Evolutionary conservation across 2,888 invertebrate species (phyloP).

Genomic region (Parnassius glacialis): DNA sequence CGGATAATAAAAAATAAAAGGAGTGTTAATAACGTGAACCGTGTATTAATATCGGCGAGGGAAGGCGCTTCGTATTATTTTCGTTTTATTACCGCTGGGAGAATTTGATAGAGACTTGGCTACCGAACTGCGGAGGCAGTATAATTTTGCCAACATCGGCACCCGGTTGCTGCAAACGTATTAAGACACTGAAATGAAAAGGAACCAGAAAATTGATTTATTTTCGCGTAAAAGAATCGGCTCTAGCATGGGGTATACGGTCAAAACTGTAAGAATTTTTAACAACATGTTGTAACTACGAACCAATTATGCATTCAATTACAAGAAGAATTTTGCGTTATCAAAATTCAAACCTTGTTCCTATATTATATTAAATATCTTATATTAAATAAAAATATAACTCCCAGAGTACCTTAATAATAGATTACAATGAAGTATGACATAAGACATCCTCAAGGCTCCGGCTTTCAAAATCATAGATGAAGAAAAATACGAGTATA

Average conservation of each 20-base stretch:
- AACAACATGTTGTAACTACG: too few relatives aligned
- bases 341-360: too few relatives aligned
- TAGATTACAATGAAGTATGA: too few relatives aligned
- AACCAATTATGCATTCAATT: too few relatives aligned
- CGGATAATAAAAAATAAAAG: conserved; percentile 52
- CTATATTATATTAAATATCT: too few relatives aligned
- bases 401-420: too few relatives aligned
- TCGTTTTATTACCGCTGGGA: conserved; percentile 67
- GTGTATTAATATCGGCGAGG: conserved; percentile 61
- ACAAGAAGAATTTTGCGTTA: too few relatives aligned
- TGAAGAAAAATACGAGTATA: too few relatives aligned
- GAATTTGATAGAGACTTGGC: conserved; percentile 74
- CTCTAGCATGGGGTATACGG: conserved; percentile 37
- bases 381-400: too few relatives aligned
- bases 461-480: too few relatives aligned
- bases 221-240: conserved; percentile 52
- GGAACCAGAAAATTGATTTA: conserved; percentile 67
- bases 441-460: too few relatives aligned
- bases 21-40: conserved; percentile 56
- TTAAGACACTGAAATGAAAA: conserved; percentile 69
- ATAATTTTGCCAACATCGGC: conserved; percentile 66
- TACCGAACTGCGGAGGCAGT: conserved; percentile 59
- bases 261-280: conserved; percentile 7
- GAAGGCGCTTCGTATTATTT: conserved; percentile 63
- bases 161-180: conserved; percentile 54